A percentile compares a stretch with the other conserved stretches of the same genome.
phyloP scores from a whole-genome alignment of 2,797 vertebrate species.

The Podargus strigoides region DNA sequence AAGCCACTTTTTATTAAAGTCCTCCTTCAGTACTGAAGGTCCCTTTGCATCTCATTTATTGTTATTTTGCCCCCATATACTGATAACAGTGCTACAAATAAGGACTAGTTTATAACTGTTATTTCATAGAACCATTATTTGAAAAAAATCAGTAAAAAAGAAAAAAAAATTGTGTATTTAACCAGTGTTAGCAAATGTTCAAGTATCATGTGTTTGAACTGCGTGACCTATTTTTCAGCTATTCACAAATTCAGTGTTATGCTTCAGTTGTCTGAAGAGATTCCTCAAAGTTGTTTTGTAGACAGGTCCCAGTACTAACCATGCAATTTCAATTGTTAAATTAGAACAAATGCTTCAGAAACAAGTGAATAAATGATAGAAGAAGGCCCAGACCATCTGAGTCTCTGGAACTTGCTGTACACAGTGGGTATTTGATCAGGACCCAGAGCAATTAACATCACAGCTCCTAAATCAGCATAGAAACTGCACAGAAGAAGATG shows the following conservation, averaged over 20 bases:
- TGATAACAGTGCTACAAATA: background rate
- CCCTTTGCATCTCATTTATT: background rate
- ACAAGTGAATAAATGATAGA: background rate
- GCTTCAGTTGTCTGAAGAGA: background rate
- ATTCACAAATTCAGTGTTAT: background rate
- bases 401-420: background rate
- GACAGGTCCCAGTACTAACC: background rate
- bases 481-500: background rate
- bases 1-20: background rate
- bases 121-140: background rate
- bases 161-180: background rate
- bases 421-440: background rate
- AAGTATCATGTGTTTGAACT: background rate
- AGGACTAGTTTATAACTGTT: background rate
- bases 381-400: background rate
- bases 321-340: background rate
- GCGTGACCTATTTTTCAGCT: background rate
- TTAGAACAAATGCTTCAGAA: background rate
- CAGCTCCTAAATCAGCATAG: background rate
- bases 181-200: background rate
- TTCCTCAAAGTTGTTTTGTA: background rate
- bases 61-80: background rate
- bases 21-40: background rate
- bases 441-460: background rate
- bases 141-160: background rate